Conservation (phyloP, 1,140 invertebrate genomes). For the Conus betulinus region DNA sequence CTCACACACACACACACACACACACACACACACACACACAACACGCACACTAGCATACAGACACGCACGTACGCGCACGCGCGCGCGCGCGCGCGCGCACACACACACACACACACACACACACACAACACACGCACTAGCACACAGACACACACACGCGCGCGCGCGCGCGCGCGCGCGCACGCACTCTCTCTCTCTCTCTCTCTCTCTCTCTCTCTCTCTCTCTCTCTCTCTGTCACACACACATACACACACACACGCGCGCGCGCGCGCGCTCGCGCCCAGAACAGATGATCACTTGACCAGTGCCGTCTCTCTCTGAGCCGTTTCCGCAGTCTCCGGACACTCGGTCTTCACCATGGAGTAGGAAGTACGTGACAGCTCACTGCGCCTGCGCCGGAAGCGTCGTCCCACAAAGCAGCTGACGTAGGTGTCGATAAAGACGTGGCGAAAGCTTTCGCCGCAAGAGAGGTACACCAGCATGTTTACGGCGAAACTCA, state of each 20-base stretch:
- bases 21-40: too few species aligned
- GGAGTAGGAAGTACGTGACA: slow-evolving; percentile 38
- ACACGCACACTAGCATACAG: too few species aligned
- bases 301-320: slow-evolving; percentile 30
- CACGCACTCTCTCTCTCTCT: too few species aligned
- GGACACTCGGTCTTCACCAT: slow-evolving; percentile 26
- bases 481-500: slow-evolving; percentile 91
- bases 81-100: neutral
- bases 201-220: too few species aligned
- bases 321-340: neutral
- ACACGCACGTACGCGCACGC: neutral
- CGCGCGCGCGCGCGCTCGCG: neutral
- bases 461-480: slow-evolving; percentile 80
- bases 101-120: neutral
- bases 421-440: slow-evolving; percentile 47
- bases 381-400: slow-evolving; percentile 24
- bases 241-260: neutral
- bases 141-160: neutral
- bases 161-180: too few species aligned
- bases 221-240: neutral
- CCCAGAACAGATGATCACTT: neutral
- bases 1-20: too few species aligned
- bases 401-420: slow-evolving; percentile 10
- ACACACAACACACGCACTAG: neutral
- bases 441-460: slow-evolving; percentile 54